A percentile compares a stretch with the other conserved stretches of the same genome.
phyloP scores from a whole-genome alignment of 2,797 vertebrate genomes.

The Basileuterus tristriatus region DNA sequence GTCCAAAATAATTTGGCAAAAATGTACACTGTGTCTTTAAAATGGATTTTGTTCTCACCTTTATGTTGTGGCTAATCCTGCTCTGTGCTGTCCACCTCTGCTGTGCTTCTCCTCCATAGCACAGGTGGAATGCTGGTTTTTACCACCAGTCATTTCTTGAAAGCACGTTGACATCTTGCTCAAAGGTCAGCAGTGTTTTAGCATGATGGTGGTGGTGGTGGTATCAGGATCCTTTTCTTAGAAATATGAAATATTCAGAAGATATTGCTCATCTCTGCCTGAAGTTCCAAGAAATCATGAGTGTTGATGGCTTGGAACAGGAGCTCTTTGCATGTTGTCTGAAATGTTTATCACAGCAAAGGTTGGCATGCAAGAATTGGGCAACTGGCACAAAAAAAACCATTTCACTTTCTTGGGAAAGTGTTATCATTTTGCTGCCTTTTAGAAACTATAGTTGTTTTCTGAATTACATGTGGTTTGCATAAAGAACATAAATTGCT shows the following conservation, averaged over 20 bases:
- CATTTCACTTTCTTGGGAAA: neutral
- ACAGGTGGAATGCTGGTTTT: neutral
- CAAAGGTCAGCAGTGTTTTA: neutral
- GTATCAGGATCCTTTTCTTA: neutral
- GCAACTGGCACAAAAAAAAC: conserved; percentile 12
- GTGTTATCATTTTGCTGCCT: conserved; percentile 43
- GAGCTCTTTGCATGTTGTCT: conserved; percentile 1
- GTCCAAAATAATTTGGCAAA: neutral
- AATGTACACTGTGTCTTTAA: accelerated
- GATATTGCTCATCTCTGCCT: neutral
- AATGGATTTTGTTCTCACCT: neutral
- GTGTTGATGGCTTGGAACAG: neutral
- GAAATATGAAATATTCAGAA: conserved; percentile 24
- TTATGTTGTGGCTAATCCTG: neutral
- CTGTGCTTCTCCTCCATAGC: neutral
- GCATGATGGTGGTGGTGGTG: neutral
- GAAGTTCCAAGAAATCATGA: neutral
- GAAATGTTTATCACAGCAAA: conserved; percentile 41
- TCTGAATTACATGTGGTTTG: conserved; percentile 46
- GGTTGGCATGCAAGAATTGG: neutral
- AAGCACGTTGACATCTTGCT: neutral
- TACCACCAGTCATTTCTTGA: neutral
- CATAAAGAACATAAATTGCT: conserved; percentile 46
- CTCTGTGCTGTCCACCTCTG: neutral
- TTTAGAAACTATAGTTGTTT: conserved; percentile 49